Evolutionary conservation across 2,113 vertebrate genomes (phyloP).

Genomic region (Girardinichthys multiradiatus): DNA sequence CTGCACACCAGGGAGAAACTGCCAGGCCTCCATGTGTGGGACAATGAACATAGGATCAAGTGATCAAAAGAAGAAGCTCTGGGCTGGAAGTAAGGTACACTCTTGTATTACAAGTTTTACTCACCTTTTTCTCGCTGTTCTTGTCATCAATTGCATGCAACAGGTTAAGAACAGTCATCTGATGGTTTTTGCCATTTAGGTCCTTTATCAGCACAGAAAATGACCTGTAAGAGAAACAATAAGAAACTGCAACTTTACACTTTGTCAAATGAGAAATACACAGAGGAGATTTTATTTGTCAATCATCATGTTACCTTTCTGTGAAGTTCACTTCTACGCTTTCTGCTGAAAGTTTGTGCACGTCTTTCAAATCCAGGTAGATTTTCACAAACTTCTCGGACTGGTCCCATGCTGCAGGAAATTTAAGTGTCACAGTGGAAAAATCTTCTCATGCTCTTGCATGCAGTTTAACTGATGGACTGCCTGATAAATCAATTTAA

Average conservation of each 20-base stretch:
- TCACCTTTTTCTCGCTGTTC: slow-evolving; percentile 91
- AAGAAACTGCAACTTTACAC: not conserved
- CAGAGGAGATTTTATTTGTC: not conserved
- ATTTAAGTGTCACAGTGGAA: not conserved
- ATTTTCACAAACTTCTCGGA: slow-evolving; percentile 98
- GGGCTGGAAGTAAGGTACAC: not conserved
- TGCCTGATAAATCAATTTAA: not conserved
- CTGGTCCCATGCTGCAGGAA: slow-evolving; percentile 93
- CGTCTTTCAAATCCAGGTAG: slow-evolving; percentile 90
- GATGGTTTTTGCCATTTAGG: slow-evolving; percentile 91
- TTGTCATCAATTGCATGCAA: slow-evolving; percentile 88
- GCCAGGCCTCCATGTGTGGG: not conserved
- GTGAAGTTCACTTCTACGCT: slow-evolving; percentile 90
- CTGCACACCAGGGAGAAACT: not conserved
- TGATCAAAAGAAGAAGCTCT: not conserved
- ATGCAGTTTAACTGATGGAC: not conserved
- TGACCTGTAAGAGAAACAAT: slow-evolving; percentile 78
- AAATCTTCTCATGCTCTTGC: not conserved
- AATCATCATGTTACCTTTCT: slow-evolving; percentile 83
- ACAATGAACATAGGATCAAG: not conserved
- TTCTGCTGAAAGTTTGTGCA: slow-evolving; percentile 89
- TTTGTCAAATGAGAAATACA: not conserved
- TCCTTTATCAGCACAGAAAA: slow-evolving; percentile 93
- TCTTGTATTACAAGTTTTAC: not conserved
- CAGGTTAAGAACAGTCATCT: slow-evolving; percentile 92